A percentile compares a stretch with the other conserved stretches of the same genome.
phyloP scores from a whole-genome alignment of 2,797 vertebrate species.

The Chaetophractus vellerosus region DNA sequence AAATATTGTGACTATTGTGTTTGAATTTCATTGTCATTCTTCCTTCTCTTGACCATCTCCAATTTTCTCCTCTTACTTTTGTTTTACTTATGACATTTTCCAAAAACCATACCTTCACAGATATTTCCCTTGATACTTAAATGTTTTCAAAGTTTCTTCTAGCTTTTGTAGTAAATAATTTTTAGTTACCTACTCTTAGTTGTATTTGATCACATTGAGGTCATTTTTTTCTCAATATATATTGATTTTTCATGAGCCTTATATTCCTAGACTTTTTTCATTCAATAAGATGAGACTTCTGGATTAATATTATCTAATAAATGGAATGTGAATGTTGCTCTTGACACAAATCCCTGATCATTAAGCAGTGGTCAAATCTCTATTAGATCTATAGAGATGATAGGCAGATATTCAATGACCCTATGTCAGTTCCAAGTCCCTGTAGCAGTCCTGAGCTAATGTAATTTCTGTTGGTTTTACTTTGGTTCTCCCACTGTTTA shows the following conservation, averaged over 20 bases:
- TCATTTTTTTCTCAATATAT: not conserved
- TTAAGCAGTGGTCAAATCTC: not conserved
- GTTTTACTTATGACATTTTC: not conserved
- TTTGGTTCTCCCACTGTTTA: not conserved
- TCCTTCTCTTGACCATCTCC: not conserved
- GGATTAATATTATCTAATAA: constrained; percentile 41
- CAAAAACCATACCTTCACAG: not conserved
- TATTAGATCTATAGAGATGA: constrained; percentile 1
- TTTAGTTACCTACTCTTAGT: not conserved
- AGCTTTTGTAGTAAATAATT: not conserved
- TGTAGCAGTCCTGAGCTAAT: not conserved
- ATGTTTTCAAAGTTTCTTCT: not conserved
- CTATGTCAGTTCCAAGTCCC: not conserved
- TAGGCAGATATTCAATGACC: constrained; percentile 10
- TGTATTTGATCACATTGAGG: not conserved
- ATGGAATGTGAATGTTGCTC: not conserved
- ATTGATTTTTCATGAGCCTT: not conserved
- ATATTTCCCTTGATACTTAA: not conserved
- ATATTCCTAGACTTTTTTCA: not conserved
- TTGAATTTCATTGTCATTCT: not conserved
- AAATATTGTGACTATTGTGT: not conserved
- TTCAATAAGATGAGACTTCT: not conserved
- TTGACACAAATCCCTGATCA: constrained; percentile 1
- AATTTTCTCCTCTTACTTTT: not conserved
- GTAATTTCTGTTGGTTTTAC: constrained; percentile 22